Conservation (phyloP, 2,113 vertebrate species). For the Ia io region DNA sequence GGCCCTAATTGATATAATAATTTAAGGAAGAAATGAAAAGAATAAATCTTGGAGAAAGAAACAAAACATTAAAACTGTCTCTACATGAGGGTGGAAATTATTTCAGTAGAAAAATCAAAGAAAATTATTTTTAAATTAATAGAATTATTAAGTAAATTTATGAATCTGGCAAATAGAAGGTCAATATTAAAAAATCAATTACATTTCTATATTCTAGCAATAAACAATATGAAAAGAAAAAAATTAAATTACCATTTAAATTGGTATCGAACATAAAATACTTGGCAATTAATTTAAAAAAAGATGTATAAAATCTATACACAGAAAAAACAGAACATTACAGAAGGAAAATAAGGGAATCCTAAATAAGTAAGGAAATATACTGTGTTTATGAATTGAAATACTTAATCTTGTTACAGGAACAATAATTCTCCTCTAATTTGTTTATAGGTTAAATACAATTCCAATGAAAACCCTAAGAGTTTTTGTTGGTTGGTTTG, state of each 20-base stretch:
- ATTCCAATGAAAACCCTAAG: neutral
- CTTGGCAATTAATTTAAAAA: neutral
- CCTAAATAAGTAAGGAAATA: neutral
- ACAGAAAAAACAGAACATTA: neutral
- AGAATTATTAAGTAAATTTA: neutral
- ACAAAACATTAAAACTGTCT: neutral
- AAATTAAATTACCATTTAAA: neutral
- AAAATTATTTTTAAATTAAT: neutral
- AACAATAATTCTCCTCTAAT: neutral
- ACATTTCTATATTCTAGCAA: neutral
- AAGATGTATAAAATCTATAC: neutral
- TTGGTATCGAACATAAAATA: neutral
- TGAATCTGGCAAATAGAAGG: neutral
- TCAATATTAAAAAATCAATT: neutral
- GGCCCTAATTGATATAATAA: neutral
- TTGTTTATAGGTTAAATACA: neutral
- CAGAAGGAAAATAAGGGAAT: neutral
- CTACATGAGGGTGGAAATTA: neutral
- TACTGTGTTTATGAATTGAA: neutral
- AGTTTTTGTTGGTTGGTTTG: neutral
- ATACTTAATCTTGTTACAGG: neutral
- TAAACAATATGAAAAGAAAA: neutral
- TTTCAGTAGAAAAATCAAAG: neutral
- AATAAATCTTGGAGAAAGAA: neutral
- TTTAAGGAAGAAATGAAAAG: neutral